phyloP scores from a whole-genome alignment of 1,140 invertebrate genomes.

The Metopolophium dirhodum region DNA sequence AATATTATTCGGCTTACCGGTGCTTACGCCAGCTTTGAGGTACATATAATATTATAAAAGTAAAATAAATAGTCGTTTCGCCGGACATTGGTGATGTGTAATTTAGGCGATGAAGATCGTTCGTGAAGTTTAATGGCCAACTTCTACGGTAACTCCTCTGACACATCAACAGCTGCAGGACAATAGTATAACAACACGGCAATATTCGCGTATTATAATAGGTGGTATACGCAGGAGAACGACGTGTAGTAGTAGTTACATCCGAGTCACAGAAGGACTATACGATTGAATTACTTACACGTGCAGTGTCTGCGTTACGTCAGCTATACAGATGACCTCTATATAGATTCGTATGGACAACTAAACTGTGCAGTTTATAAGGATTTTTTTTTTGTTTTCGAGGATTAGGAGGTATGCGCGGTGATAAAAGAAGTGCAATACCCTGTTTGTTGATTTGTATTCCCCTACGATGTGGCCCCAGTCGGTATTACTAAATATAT shows the following conservation, averaged over 20 bases:
- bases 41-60: neutral
- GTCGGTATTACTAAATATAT: neutral
- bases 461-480: neutral
- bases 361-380: neutral
- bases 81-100: neutral
- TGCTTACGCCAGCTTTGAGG: too few relatives aligned
- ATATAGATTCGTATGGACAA: neutral
- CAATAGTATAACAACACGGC: neutral
- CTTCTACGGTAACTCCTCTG: neutral
- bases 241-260: too few relatives aligned
- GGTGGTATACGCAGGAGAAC: too few relatives aligned
- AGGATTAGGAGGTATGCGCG: neutral
- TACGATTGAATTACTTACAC: neutral
- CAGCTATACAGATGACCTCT: neutral
- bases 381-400: neutral
- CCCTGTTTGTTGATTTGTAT: neutral
- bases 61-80: neutral
- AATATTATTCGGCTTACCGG: neutral
- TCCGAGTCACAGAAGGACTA: too few relatives aligned
- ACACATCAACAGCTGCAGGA: neutral
- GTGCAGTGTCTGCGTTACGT: neutral
- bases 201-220: too few relatives aligned
- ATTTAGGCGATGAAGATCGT: neutral
- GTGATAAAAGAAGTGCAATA: neutral
- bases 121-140: neutral